Evolutionary conservation across 2,113 vertebrate genomes (phyloP), one percentile per base, ranked within the genome.

Genomic region (Odobenus rosmarus): DNA sequence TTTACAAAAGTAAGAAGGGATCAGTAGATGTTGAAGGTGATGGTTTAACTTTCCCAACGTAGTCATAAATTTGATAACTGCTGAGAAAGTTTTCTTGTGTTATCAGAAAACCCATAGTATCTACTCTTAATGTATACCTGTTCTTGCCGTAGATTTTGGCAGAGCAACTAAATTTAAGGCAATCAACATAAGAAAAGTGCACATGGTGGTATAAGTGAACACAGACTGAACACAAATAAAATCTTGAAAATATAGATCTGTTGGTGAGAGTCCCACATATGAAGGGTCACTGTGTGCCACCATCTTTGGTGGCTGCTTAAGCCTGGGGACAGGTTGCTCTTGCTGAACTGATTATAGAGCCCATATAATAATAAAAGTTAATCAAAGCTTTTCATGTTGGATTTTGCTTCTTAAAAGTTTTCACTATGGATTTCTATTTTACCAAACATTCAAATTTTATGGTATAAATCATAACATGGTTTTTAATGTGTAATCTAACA

Each of bases 321-420:
- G 36, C 76, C 23, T 49, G 15, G 57, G 67, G 7, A 33, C 42
- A 82, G 61, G 21, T 36, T 12, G 7, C 33, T 51, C 15, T 57
- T 85, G 28, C 26, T 64, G 72, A 59, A 57, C 13, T 14, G 4
- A 57, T 13, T 28, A 26, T 51, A n/a, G 31, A 71, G 36, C 4
- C 23, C 23, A 7, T 49, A 4, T 36, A 71, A n/a, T 94, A 74
- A 82, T 18, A 90, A 33, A 88, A 93, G 10, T 23, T 79, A 51
- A 15, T 72, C 24, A 42, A 36, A 1, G 4, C 24, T 87, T 93
- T 88, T 64, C 59, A 64, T 53, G n/a, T 51, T 92, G 57, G 2
- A 7, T 74, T 96, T 90, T 86, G 42, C 61, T 84, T 85, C 57
- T 74, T 88, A 51, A 55, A 95, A 28, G 7, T 89, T 92, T 79